These are phyloP conservation scores for Xenopus petersii DNA, from an alignment of 2,797 vertebrate genomes.

Conservation along the genomic window DNA sequence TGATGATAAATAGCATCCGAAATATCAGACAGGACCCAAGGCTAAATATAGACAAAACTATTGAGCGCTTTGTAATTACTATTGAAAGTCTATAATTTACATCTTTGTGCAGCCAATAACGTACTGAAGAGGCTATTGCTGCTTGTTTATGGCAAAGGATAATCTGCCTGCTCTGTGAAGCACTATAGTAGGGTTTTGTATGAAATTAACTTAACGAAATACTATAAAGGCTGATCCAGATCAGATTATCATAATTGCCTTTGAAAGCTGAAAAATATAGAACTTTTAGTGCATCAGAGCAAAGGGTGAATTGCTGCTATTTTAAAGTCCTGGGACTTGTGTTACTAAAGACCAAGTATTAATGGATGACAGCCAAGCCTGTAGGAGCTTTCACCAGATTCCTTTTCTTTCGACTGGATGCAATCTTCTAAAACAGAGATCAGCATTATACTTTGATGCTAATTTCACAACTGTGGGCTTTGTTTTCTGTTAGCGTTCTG, in stretches of 20 bases:
- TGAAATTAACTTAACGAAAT: background rate
- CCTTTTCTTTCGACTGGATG: constrained; percentile 1
- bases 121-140: constrained; percentile 25
- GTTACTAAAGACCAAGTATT: constrained; percentile 9
- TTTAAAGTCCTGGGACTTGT: background rate
- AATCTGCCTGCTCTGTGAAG: constrained; percentile 18
- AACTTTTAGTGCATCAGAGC: background rate
- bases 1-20: constrained; percentile 28
- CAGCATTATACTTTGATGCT: background rate
- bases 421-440: background rate
- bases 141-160: constrained; percentile 24
- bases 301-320: background rate
- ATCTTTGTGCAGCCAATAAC: constrained; percentile 27
- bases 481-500: no score
- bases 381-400: constrained; percentile 4
- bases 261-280: background rate
- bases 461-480: background rate
- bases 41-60: constrained; percentile 37
- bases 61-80: constrained; percentile 48
- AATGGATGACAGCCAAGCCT: constrained; percentile 1
- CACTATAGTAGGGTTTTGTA: constrained; percentile 1
- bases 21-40: constrained; percentile 11
- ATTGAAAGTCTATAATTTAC: constrained; percentile 46
- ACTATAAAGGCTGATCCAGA: background rate
- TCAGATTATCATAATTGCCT: background rate